A percentile compares a stretch with the other conserved stretches of the same genome.
Conservation (phyloP, 2,888 invertebrate species). For the Calameuta pallipes region DNA sequence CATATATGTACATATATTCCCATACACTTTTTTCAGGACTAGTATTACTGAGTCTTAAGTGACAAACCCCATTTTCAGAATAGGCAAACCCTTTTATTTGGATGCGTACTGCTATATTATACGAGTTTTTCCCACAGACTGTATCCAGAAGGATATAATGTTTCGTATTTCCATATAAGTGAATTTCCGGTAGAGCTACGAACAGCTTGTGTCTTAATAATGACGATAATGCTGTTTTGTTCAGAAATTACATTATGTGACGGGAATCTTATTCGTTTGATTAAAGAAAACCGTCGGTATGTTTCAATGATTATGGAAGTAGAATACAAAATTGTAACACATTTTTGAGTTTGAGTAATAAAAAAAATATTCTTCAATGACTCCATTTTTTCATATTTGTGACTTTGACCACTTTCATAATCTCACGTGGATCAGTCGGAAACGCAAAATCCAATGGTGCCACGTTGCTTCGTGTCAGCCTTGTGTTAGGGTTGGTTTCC, state of each 20-base stretch:
- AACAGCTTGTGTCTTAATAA: background rate
- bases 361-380: too few species aligned
- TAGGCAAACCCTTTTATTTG: background rate
- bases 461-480: background rate
- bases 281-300: background rate
- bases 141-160: background rate
- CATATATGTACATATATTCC: slow-evolving; percentile 11
- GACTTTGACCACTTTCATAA: too few species aligned
- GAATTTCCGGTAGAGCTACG: background rate
- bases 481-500: background rate
- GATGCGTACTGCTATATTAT: background rate
- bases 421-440: too few species aligned
- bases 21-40: background rate
- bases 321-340: background rate
- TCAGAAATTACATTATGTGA: background rate
- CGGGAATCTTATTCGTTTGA: background rate
- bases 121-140: background rate
- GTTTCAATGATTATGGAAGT: background rate
- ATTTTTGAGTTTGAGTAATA: too few species aligned
- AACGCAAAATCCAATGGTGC: background rate
- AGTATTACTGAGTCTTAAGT: background rate
- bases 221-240: background rate
- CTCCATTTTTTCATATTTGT: too few species aligned
- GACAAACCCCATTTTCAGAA: background rate
- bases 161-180: background rate